Percentiles rank a stretch among this genome's conserved stretches.
phyloP scores from a whole-genome alignment of 2,888 invertebrate genomes.

The Teinopalpus imperialis region DNA sequence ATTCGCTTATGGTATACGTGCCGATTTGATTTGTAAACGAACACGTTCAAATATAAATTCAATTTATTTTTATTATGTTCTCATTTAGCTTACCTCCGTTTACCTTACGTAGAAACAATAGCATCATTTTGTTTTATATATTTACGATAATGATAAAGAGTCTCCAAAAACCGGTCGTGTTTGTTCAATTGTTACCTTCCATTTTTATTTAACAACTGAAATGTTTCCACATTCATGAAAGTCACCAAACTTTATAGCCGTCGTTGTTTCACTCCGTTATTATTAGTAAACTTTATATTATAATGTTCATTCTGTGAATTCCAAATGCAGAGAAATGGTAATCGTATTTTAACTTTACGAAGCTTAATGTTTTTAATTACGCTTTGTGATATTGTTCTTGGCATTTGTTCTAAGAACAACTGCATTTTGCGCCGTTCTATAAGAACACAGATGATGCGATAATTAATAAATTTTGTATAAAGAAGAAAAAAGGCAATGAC shows the following conservation, averaged over 20 bases:
- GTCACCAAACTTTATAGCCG: no score
- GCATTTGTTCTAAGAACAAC: no score
- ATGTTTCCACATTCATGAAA: not conserved
- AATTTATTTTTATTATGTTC: slow-evolving; percentile 10
- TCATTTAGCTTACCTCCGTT: not conserved
- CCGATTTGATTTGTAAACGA: slow-evolving; percentile 15
- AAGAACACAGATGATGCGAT: no score
- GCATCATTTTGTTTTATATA: no score
- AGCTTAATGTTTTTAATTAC: not conserved
- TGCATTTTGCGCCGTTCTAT: no score
- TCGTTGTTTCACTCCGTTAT: not conserved
- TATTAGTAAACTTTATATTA: not conserved
- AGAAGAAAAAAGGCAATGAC: no score
- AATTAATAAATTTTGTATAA: no score
- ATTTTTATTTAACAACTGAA: not conserved
- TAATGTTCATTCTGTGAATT: no score
- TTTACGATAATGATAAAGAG: not conserved
- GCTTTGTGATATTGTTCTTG: no score
- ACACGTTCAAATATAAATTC: slow-evolving; percentile 8
- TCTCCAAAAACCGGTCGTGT: not conserved
- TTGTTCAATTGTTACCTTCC: not conserved
- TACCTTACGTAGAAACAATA: slow-evolving; percentile 5
- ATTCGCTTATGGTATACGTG: slow-evolving; percentile 10
- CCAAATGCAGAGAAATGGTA: no score
- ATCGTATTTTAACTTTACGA: no score